These are phyloP conservation scores for Lepidocolaptes lacrymiger DNA, from an alignment of 2,797 vertebrate species.

Conservation along the genomic window DNA sequence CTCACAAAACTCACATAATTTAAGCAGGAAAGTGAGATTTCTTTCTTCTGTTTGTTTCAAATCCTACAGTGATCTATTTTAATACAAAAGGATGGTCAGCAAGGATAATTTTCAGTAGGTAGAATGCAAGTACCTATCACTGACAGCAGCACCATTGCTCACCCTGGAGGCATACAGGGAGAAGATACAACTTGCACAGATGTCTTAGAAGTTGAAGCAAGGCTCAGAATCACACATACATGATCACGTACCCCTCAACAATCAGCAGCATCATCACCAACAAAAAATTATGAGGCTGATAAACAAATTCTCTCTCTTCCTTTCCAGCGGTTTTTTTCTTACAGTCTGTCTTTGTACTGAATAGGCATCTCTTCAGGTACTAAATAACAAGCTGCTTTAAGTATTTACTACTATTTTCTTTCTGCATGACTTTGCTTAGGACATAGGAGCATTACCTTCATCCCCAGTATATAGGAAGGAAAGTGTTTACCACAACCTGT, in stretches of 20 bases:
- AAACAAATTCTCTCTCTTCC: background rate
- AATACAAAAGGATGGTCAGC: background rate
- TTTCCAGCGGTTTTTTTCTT: background rate
- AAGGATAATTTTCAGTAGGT: background rate
- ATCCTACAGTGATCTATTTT: background rate
- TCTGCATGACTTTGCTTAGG: background rate
- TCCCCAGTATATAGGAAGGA: background rate
- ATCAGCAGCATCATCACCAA: background rate
- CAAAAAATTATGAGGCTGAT: background rate
- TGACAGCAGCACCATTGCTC: background rate
- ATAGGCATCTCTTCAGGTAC: background rate
- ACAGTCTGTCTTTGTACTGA: background rate
- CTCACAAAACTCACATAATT: background rate
- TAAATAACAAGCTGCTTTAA: background rate
- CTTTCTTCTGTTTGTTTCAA: background rate
- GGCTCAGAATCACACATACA: background rate
- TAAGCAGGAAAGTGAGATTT: background rate
- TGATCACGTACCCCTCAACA: background rate
- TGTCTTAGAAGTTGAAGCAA: background rate
- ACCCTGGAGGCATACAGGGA: background rate
- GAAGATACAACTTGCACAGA: background rate
- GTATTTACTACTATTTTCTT: background rate
- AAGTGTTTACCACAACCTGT: background rate
- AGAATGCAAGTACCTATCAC: background rate
- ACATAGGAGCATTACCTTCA: background rate